These are phyloP conservation scores for Meloidogyne floridensis DNA, from an alignment of 1,140 invertebrate genomes.

Conservation along the genomic window DNA sequence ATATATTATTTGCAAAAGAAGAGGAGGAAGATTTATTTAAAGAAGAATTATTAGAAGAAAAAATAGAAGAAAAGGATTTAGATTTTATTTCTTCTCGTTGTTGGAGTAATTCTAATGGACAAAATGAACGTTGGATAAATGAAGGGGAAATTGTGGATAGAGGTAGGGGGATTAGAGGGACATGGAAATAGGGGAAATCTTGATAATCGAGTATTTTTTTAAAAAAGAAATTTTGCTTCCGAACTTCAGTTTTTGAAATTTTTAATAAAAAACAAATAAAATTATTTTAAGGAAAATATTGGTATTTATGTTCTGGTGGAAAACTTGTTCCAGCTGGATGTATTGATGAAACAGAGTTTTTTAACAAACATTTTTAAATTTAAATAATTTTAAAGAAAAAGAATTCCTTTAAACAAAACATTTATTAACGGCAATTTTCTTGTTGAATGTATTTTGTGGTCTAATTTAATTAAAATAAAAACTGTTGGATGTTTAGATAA, in stretches of 20 bases:
- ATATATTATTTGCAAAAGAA: too few relatives aligned
- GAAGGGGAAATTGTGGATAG: constrained; percentile 18
- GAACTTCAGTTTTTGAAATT: too few relatives aligned
- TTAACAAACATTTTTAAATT: not conserved
- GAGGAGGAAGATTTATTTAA: too few relatives aligned
- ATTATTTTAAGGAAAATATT: constrained; percentile 16
- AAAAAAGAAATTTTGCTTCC: too few relatives aligned
- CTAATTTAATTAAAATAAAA: constrained; percentile 3
- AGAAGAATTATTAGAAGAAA: too few relatives aligned
- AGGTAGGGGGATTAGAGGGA: not conserved
- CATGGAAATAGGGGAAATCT: not conserved
- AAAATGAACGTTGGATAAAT: constrained; percentile 12
- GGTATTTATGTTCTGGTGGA: constrained; percentile 15
- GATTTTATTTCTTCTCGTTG: not conserved
- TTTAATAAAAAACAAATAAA: not conserved
- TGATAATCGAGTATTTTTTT: too few relatives aligned
- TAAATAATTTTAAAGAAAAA: not conserved
- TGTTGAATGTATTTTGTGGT: constrained; percentile 18
- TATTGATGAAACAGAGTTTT: constrained; percentile 17
- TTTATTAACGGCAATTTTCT: constrained; percentile 12
- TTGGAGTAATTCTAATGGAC: constrained; percentile 15
- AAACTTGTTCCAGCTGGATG: constrained; percentile 26
- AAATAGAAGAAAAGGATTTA: too few relatives aligned
- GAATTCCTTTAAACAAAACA: constrained; percentile 12
- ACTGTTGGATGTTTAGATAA: constrained; percentile 20